phyloP scores from a whole-genome alignment of 1,140 invertebrate genomes.

The Drosophila sechellia region DNA sequence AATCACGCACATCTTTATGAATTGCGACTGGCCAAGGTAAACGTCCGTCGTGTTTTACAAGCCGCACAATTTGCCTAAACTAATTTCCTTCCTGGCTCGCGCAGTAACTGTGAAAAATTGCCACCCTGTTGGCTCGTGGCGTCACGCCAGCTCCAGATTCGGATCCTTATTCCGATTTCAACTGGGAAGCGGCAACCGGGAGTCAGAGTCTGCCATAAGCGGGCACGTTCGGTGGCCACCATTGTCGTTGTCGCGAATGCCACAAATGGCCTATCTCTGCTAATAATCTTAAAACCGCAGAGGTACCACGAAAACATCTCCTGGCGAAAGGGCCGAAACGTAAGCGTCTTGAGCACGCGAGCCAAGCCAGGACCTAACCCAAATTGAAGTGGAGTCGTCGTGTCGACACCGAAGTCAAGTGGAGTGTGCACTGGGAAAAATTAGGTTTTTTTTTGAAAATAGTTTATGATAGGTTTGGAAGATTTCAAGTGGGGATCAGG shows the following conservation, averaged over 20 bases:
- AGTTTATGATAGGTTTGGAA: neutral
- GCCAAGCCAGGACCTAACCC: conserved; percentile 24
- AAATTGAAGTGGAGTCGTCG: conserved; percentile 32
- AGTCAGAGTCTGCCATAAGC: conserved; percentile 26
- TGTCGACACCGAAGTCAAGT: conserved; percentile 23
- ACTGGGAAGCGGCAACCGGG: neutral
- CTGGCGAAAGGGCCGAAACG: conserved; percentile 58
- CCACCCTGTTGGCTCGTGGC: conserved; percentile 52
- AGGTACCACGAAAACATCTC: conserved; percentile 64
- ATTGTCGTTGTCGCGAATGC: conserved; percentile 55
- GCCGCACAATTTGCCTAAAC: conserved; percentile 82
- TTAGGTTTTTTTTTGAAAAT: neutral
- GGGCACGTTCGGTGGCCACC: conserved; percentile 51
- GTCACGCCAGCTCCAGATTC: conserved; percentile 30
- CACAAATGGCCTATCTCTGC: conserved; percentile 77
- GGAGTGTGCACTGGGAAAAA: conserved; percentile 8
- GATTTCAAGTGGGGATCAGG: neutral
- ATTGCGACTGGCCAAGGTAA: conserved; percentile 53
- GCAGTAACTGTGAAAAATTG: conserved; percentile 71
- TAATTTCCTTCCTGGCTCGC: conserved; percentile 68
- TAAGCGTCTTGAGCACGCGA: conserved; percentile 76
- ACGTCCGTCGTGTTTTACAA: conserved; percentile 77
- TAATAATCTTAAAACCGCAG: conserved; percentile 82
- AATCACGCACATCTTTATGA: conserved; percentile 74
- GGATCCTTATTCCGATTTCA: conserved; percentile 5